Evolutionary conservation across 2,113 vertebrate species (phyloP), one percentile per base, ranked within the genome.

Genomic region (Callionymus lyra): DNA sequence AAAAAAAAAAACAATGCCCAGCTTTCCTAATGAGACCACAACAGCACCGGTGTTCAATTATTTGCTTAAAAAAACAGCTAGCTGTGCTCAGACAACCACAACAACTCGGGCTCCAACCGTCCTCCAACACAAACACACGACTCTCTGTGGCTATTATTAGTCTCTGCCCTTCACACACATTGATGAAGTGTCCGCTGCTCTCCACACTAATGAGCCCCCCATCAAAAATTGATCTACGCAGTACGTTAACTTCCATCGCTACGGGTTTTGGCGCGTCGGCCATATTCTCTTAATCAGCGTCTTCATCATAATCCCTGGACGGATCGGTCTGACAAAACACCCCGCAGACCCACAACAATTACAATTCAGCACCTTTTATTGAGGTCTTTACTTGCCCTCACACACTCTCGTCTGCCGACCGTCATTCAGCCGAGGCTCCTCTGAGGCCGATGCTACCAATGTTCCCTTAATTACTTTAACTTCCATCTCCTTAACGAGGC

Each of bases 211-310:
- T 70, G 70, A 79, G 65, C 17, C 49, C 63, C 54, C 62, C 52
- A 74, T 79, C 47, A 75, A 76, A 79, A 75, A 74, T 70, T 53
- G 52, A 82, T 78, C 60, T 31, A 41, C 32, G 49, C 53, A 17
- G 47, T 56, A 64, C 51, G 63, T 72, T 76, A 40, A 50, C 55
- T 47, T 39, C 44, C 44, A 59, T 57, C 63, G 69, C 42, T 17
- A 13, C 42, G 51, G 62, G 32, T 55, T 49, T 42, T 54, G n/a
- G 50, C 6, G 31, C 40, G 48, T 69, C 33, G 48, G 41, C 53
- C 56, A 32, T 64, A 49, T 72, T 41, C 33, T 47, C 50, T 62
- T 52, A 51, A 72, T 75, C 64, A 65, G 47, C 50, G 31, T 57
- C 56, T 62, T 55, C 60, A 62, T 67, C 58, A 50, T 43, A 9